Evolutionary conservation across 1,140 invertebrate species (phyloP).

Genomic region (Leptinotarsa texana): DNA sequence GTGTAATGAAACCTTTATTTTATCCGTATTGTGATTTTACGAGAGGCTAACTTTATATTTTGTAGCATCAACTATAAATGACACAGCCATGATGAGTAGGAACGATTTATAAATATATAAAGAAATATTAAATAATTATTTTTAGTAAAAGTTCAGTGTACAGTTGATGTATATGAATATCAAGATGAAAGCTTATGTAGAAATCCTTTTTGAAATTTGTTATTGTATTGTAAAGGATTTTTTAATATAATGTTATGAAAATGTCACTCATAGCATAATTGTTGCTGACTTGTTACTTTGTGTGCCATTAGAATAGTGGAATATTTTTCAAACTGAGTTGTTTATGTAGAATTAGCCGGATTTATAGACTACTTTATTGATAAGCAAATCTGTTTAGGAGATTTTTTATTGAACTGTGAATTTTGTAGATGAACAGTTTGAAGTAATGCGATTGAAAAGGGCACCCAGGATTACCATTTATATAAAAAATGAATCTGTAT

Average conservation of each 20-base stretch:
- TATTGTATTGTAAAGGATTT: constrained; percentile 1
- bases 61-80: neutral
- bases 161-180: constrained; percentile 24
- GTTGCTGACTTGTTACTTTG: neutral
- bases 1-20: neutral
- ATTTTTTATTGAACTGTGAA: too few species aligned
- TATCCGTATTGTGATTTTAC: constrained; percentile 14
- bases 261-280: neutral
- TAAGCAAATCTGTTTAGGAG: too few species aligned
- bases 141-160: constrained; percentile 27
- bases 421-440: too few species aligned
- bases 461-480: too few species aligned
- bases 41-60: constrained; percentile 13
- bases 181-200: constrained; percentile 9
- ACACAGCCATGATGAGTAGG: neutral
- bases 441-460: too few species aligned
- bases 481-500: too few species aligned
- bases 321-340: neutral
- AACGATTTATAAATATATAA: constrained; percentile 16
- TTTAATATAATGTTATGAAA: constrained; percentile 6
- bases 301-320: neutral
- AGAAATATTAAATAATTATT: constrained; percentile 30
- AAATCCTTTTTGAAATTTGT: constrained; percentile 17
- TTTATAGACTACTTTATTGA: too few species aligned
- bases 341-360: neutral